Evolutionary conservation across 2,888 invertebrate genomes (phyloP).

Genomic region (Cerastis rubricosa): DNA sequence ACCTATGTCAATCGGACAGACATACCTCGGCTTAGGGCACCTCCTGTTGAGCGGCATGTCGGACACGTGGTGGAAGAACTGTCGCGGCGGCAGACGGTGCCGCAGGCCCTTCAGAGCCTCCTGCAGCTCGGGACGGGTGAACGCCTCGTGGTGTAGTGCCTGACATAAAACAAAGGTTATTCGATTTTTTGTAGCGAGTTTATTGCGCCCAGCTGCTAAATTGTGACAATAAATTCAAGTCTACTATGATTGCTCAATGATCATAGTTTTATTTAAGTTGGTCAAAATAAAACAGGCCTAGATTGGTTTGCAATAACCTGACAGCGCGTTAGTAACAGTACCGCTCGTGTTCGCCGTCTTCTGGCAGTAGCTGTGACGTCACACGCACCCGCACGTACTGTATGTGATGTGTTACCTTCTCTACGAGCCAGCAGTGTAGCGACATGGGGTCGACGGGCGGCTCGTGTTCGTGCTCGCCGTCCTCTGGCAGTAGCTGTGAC

Average conservation of each 20-base stretch:
- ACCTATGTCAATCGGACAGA: background rate
- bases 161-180: slow-evolving; percentile 46
- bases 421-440: slow-evolving; percentile 92
- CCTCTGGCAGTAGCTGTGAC: slow-evolving; percentile 40
- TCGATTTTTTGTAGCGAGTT: background rate
- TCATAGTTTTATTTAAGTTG: background rate
- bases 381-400: too few relatives aligned
- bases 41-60: slow-evolving; percentile 83
- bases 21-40: slow-evolving; percentile 80
- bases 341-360: background rate
- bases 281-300: background rate
- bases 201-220: background rate
- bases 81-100: slow-evolving; percentile 87
- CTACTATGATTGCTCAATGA: background rate
- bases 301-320: background rate
- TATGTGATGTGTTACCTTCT: slow-evolving; percentile 74
- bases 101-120: slow-evolving; percentile 83
- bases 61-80: slow-evolving; percentile 88
- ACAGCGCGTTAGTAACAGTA: background rate
- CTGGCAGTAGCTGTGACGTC: too few relatives aligned
- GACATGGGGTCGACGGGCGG: slow-evolving; percentile 84
- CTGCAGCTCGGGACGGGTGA: slow-evolving; percentile 79
- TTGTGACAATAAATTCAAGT: background rate
- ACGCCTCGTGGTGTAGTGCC: slow-evolving; percentile 93
- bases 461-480: slow-evolving; percentile 74